Evolutionary conservation across 2,888 invertebrate genomes (phyloP), one percentile per base, ranked within the genome.

Genomic region (Lepidocyrtoides sp.): DNA sequence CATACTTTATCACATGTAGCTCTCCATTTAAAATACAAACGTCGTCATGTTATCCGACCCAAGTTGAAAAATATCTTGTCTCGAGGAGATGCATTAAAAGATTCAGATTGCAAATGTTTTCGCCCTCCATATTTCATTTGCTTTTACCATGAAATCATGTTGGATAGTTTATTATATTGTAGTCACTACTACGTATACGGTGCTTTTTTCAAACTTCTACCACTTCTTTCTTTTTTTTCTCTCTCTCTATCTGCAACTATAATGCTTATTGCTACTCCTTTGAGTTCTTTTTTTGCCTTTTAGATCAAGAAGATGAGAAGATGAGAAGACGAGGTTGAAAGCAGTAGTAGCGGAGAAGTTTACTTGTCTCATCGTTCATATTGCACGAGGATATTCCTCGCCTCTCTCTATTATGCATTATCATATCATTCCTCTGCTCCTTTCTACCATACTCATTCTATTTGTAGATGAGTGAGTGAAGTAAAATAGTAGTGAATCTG

Each of bases 61-160:
- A 8, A 83, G 44, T 63, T 69, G 69, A 48, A 84, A 51, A 69
- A 69, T 84, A 51, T 36, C 29, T 32, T 69, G 84, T 51, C 69
- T n/a, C n/a, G n/a, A n/a, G n/a, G 69, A 83, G 32, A 32, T 51
- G 29, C 77, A 69, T 69, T 66, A 84, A 69, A 84, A 32, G 84
- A 77, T 81, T 81, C 81, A 69, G 69, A 69, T 84, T 84, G 84
- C 84, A 29, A 84, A 84, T 69, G 84, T 23, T 51, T 60, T 82
- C 81, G 23, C 66, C n/a, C 44, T 83, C 63, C 82, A 66, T 63
- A 83, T 83, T 83, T 66, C 82, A 83, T 63, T 66, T 83, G 66
- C 77, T 77, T 77, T 77, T 77, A 77, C 77, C 77, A 77, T 26
- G 77, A n/a, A 51, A 51, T 29, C 77, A 51, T 77, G 32, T 54